Evolutionary conservation across 1,140 invertebrate genomes (phyloP).

Genomic region (Macrostomum lignano): DNA sequence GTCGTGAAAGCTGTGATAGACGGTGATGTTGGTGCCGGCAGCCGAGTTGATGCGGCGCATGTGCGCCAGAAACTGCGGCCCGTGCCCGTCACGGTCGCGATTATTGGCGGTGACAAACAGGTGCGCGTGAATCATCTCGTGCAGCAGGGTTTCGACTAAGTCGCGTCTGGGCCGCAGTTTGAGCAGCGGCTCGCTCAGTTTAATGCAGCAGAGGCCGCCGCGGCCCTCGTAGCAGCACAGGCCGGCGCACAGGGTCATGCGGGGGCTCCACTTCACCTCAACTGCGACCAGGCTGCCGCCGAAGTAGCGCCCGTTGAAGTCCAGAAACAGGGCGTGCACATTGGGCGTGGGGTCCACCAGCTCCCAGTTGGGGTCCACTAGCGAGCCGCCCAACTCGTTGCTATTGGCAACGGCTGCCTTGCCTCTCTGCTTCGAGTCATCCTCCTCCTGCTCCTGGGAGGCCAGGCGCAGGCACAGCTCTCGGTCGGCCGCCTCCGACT

Average conservation of each 20-base stretch:
- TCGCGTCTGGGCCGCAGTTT: constrained; percentile 69
- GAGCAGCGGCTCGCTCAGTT: constrained; percentile 55
- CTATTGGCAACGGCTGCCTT: too few species aligned
- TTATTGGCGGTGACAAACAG: constrained; percentile 56
- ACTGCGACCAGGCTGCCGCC: constrained; percentile 42
- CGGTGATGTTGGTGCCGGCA: constrained; percentile 57
- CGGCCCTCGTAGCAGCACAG: constrained; percentile 46
- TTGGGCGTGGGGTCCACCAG: constrained; percentile 2
- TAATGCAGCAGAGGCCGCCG: constrained; percentile 42
- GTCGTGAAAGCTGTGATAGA: constrained; percentile 60
- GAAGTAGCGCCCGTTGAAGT: constrained; percentile 62
- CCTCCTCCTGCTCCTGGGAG: too few species aligned
- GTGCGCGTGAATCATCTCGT: constrained; percentile 98
- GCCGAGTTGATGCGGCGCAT: constrained; percentile 68
- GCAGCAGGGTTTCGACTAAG: constrained; percentile 70
- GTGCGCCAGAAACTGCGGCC: constrained; percentile 62
- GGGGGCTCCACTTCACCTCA: constrained; percentile 64
- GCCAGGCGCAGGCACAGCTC: too few species aligned
- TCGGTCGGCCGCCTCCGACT: too few species aligned
- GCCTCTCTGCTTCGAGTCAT: too few species aligned
- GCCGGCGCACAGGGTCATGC: constrained; percentile 67
- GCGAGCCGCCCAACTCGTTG: too few species aligned
- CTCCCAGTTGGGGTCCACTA: constrained; percentile 2
- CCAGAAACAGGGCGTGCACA: constrained; percentile 37
- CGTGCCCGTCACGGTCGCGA: constrained; percentile 62